These are phyloP conservation scores for Brotogeris chrysoptera DNA, from an alignment of 2,797 vertebrate species.

Conservation along the genomic window DNA sequence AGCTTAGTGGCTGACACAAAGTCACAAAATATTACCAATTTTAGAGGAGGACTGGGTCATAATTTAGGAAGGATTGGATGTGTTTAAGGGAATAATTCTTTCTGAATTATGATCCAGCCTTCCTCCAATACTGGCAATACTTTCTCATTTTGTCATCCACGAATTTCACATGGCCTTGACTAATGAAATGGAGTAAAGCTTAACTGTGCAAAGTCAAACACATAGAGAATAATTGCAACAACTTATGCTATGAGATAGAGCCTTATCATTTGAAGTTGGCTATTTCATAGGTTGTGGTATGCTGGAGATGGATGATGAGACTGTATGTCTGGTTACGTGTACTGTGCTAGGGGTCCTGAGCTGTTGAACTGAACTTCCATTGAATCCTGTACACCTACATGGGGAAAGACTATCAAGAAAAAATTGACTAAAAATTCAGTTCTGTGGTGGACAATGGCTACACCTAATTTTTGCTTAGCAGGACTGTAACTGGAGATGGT, in stretches of 20 bases:
- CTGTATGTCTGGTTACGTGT: background rate
- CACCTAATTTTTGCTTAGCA: background rate
- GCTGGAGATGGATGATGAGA: background rate
- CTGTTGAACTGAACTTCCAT: background rate
- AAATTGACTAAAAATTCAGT: background rate
- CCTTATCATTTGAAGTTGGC: background rate
- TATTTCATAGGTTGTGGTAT: background rate
- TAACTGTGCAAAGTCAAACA: constrained; percentile 33
- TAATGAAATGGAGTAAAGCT: constrained; percentile 24
- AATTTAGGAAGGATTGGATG: constrained; percentile 9
- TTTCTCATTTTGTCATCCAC: constrained; percentile 34
- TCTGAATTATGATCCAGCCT: constrained; percentile 2
- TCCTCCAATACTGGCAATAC: background rate
- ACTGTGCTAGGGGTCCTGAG: background rate
- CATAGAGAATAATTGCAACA: background rate
- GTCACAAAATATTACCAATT: background rate
- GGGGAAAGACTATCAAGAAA: background rate
- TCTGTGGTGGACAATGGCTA: background rate
- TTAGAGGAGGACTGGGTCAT: background rate
- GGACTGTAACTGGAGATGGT: background rate
- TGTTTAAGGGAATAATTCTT: constrained; percentile 1
- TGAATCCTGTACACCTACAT: background rate
- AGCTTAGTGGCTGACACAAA: background rate
- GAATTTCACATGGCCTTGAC: constrained; percentile 24
- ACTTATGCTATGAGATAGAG: background rate